Base-by-base conservation (phyloP, 2,113 vertebrate genomes). In the Actenoides hombroni region DNA sequence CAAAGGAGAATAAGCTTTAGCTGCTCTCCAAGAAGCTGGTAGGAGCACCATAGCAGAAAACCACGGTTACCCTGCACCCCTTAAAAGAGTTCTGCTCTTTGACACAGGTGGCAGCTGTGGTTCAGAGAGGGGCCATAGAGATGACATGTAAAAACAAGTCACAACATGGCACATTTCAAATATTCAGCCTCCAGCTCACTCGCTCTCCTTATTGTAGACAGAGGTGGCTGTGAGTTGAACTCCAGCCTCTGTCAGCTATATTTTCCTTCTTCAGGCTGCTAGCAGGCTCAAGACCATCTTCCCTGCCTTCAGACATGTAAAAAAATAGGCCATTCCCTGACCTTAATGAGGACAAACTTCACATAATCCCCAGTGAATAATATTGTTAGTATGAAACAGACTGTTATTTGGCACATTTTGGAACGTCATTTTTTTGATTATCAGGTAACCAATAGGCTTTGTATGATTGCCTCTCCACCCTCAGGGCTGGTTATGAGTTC, bases 321-420 rank as follows among this genome's bases (percentile, higher is more conserved):
- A 56, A 51, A 97, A 96, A 74, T 73, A 95, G 88, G 93, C 92
- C 90, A 92, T 90, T 93, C 88, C 70, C 86, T 94, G 92, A 93
- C 95, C 94, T 96, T 94, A 96, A 96, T 96, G 95, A 95, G 95
- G 94, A 94, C 92, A 92, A 96, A 96, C 56, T 75, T 71, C 90
- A 84, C 90, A 96, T 88, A 95, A 92, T 74, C 92, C 61, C 90
- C 61, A 82, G 76, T 53, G 94, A 88, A 93, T 96, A 93, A 92
- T 94, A 84, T 7, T 83, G 85, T 95, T 97, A 90, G 90, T 46
- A 88, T 49, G 73, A 96, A 95, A 92, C 88, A 90, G 83, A 65
- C 57, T 92, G 78, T 94, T 94, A 96, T 92, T 97, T 94, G 83
- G 60, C 86, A 92, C 92, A 84, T 93, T 95, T 84, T 83, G 61